phyloP scores from a whole-genome alignment of 2,888 invertebrate genomes.

The Scrobipalpa atriplicella region DNA sequence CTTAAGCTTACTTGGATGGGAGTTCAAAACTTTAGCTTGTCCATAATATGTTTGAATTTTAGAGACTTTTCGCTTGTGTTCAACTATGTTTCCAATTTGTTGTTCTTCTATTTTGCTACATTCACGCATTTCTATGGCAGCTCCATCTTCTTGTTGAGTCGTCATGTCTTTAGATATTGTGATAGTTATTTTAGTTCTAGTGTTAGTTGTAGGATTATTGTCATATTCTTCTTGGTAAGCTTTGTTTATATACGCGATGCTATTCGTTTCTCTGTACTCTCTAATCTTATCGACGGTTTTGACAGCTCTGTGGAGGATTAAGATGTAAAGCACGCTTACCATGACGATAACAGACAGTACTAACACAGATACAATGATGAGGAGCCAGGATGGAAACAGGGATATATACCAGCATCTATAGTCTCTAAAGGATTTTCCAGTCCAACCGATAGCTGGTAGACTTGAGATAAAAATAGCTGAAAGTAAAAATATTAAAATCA shows the following conservation, averaged over 20 bases:
- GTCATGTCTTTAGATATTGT: slow-evolving; percentile 48
- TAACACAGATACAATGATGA: slow-evolving; percentile 72
- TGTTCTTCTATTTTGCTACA: slow-evolving; percentile 38
- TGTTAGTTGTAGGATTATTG: slow-evolving; percentile 33
- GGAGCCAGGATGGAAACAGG: slow-evolving; percentile 76
- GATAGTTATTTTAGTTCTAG: slow-evolving; percentile 43
- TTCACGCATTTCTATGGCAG: slow-evolving; percentile 40
- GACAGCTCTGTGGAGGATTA: slow-evolving; percentile 80
- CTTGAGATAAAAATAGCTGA: slow-evolving; percentile 58
- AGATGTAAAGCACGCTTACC: slow-evolving; percentile 74
- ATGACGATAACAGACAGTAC: slow-evolving; percentile 70
- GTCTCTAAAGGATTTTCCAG: slow-evolving; percentile 74
- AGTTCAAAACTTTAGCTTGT: slow-evolving; percentile 41
- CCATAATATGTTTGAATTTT: slow-evolving; percentile 42
- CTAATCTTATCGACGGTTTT: slow-evolving; percentile 75
- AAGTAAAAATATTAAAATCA: slow-evolving; percentile 35
- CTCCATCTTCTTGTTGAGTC: slow-evolving; percentile 33
- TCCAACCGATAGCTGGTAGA: slow-evolving; percentile 63
- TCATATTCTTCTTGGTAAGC: slow-evolving; percentile 52
- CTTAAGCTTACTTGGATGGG: slow-evolving; percentile 77
- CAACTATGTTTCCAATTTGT: slow-evolving; percentile 32
- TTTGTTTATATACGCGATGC: slow-evolving; percentile 51
- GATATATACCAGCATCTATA: slow-evolving; percentile 82
- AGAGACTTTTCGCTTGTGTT: slow-evolving; percentile 38
- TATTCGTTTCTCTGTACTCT: slow-evolving; percentile 55